Conservation (phyloP, 2,113 vertebrate genomes). For the Perca flavescens region DNA sequence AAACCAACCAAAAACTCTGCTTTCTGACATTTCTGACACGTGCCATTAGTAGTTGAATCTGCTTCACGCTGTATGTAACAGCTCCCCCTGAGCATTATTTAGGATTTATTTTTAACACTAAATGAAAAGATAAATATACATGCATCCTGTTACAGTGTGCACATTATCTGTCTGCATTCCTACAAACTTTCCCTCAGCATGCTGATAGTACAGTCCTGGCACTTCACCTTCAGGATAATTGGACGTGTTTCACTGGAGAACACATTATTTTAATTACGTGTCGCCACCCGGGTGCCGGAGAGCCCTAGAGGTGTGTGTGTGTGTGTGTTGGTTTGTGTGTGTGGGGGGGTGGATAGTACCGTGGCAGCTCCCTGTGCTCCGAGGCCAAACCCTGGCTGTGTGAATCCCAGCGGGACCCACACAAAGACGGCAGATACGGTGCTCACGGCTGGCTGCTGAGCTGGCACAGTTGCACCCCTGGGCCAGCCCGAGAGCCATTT, state of each 20-base stretch:
- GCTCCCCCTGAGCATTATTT: neutral
- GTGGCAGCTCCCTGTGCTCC: constrained; percentile 40
- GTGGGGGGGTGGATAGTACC: neutral
- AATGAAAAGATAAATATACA: neutral
- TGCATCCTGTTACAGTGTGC: neutral
- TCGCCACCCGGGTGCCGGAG: constrained; percentile 50
- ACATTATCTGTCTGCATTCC: constrained; percentile 18
- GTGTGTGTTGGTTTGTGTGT: too few species aligned
- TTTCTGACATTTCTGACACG: constrained; percentile 10
- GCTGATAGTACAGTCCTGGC: constrained; percentile 28
- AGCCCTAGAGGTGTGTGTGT: neutral
- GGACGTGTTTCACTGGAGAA: constrained; percentile 61
- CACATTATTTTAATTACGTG: constrained; percentile 79
- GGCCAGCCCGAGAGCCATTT: constrained; percentile 19
- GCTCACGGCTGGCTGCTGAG: constrained; percentile 13
- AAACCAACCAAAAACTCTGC: neutral
- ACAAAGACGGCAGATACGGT: neutral
- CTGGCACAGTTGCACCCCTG: constrained; percentile 18
- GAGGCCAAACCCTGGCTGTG: constrained; percentile 54
- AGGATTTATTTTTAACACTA: neutral
- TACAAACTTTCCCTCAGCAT: constrained; percentile 17
- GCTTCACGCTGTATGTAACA: neutral
- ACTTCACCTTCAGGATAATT: constrained; percentile 58
- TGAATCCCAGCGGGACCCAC: constrained; percentile 24
- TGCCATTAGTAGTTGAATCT: neutral